These are phyloP conservation scores for Cactoblastis cactorum DNA, from an alignment of 2,888 invertebrate genomes.

Conservation along the genomic window DNA sequence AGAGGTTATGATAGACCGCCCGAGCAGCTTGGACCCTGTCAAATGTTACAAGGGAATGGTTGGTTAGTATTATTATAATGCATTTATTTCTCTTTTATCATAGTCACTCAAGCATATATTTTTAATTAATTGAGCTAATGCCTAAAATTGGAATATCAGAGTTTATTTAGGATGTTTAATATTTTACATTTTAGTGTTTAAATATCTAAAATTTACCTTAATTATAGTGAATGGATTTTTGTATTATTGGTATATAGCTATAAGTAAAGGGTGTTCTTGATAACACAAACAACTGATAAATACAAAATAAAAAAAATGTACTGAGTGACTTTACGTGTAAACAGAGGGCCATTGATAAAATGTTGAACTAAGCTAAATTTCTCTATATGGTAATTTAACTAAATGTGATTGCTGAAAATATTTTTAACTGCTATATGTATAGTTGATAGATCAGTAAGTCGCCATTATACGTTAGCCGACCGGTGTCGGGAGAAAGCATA, in stretches of 20 bases:
- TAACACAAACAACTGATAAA: slow-evolving; percentile 74
- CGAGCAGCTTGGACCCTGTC: slow-evolving; percentile 73
- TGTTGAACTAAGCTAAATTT: slow-evolving; percentile 76
- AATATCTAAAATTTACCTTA: slow-evolving; percentile 80
- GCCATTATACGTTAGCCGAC: slow-evolving; percentile 44
- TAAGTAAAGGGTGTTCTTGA: slow-evolving; percentile 77
- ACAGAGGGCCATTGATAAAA: slow-evolving; percentile 78
- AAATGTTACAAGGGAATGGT: slow-evolving; percentile 61
- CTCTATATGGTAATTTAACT: slow-evolving; percentile 76
- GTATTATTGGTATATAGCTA: slow-evolving; percentile 78
- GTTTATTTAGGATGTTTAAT: slow-evolving; percentile 80
- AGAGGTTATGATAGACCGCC: slow-evolving; percentile 55
- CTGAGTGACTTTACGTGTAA: slow-evolving; percentile 80
- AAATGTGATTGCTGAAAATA: slow-evolving; percentile 77
- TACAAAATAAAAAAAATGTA: slow-evolving; percentile 74
- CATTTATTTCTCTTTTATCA: slow-evolving; percentile 77
- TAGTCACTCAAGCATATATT: slow-evolving; percentile 78
- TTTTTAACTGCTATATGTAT: slow-evolving; percentile 74
- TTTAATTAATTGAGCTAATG: slow-evolving; percentile 77
- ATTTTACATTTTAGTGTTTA: slow-evolving; percentile 79
- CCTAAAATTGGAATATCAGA: slow-evolving; percentile 80
- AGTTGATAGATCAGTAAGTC: slow-evolving; percentile 68
- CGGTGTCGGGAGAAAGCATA: slow-evolving; percentile 21
- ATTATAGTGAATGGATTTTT: slow-evolving; percentile 79
- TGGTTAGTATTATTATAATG: slow-evolving; percentile 76